phyloP scores from a whole-genome alignment of 1,140 invertebrate species.

The Caenorhabditis remanei region DNA sequence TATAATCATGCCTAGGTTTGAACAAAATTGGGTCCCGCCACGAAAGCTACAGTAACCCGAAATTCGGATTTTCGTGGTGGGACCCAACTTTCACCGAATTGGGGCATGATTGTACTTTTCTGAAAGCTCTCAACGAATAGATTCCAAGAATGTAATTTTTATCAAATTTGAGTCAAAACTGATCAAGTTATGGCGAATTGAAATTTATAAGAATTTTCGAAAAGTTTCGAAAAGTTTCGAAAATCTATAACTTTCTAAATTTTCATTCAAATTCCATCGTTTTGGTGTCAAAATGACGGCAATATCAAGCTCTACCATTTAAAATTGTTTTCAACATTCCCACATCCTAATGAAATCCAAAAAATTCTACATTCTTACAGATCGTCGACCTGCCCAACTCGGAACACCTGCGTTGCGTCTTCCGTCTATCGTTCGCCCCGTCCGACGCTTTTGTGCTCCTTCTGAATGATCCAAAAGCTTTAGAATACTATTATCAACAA shows the following conservation, averaged over 20 bases:
- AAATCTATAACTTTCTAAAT: conserved; percentile 48
- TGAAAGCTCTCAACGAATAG: neutral
- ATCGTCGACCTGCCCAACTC: conserved; percentile 89
- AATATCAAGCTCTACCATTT: too few relatives aligned
- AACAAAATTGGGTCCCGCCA: neutral
- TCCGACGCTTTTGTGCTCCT: conserved; percentile 80
- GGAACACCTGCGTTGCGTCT: conserved; percentile 88
- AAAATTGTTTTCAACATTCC: neutral
- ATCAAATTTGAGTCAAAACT: too few relatives aligned
- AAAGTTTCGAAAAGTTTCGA: conserved; percentile 9
- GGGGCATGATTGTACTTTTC: neutral
- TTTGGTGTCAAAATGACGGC: too few relatives aligned
- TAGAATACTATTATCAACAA: conserved; percentile 90
- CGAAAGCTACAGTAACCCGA: neutral
- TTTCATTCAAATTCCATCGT: neutral
- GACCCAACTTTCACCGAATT: neutral
- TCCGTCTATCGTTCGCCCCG: conserved; percentile 88
- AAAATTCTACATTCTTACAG: conserved; percentile 80
- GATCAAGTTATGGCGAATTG: too few relatives aligned
- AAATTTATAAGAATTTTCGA: too few relatives aligned
- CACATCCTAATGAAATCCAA: neutral
- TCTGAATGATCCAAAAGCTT: conserved; percentile 86
- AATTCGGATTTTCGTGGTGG: too few relatives aligned
- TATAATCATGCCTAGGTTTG: neutral
- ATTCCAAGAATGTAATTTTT: too few relatives aligned